A percentile compares a stretch with the other conserved stretches of the same genome.
These are phyloP conservation scores for Enteromius fasciolatus DNA, from an alignment of 2,797 vertebrate genomes.

Conservation along the genomic window DNA sequence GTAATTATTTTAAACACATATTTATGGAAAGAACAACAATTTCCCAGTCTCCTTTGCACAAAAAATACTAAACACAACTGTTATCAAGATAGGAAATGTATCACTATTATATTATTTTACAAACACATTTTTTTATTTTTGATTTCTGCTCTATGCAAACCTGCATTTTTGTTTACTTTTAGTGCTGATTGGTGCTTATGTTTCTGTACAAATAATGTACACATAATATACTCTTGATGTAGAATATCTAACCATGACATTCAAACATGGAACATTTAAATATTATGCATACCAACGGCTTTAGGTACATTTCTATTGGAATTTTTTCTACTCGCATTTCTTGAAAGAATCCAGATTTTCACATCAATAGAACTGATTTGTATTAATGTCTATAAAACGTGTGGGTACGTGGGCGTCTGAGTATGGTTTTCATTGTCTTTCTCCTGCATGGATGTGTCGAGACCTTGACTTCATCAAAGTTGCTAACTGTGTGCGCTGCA, in stretches of 20 bases:
- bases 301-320: neutral
- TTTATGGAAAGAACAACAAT: neutral
- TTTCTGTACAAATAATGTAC: no score
- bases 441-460: conserved; percentile 30
- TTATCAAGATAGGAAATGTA: neutral
- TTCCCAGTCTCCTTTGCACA: no score
- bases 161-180: neutral
- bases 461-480: conserved; percentile 57
- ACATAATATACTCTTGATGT: neutral
- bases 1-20: neutral
- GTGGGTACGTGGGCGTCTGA: neutral
- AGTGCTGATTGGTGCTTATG: neutral
- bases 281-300: neutral
- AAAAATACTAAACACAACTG: neutral
- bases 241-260: neutral
- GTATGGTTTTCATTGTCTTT: conserved; percentile 21
- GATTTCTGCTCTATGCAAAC: neutral
- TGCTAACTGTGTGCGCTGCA: conserved; percentile 26
- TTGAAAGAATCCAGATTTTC: neutral
- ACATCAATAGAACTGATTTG: neutral
- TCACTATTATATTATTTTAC: no score
- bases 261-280: neutral
- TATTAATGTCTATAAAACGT: neutral
- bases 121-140: neutral
- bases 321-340: neutral